Evolutionary conservation across 2,888 invertebrate species (phyloP), one percentile per base, ranked within the genome.

Genomic region (Esperia sulphurella): DNA sequence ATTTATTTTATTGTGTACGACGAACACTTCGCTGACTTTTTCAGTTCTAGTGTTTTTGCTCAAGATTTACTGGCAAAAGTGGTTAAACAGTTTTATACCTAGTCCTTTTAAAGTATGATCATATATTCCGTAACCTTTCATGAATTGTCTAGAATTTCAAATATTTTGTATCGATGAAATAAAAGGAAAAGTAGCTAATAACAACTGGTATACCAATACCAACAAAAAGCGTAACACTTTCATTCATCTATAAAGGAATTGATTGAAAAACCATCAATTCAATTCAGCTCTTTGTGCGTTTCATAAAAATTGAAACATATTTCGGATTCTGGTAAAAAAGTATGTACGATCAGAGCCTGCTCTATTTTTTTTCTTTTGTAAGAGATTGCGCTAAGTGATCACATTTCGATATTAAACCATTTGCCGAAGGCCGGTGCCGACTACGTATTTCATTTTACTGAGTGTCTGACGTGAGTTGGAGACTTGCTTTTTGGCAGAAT

Each of bases 341-440:
- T 83, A 85, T n/a, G 35, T 13, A 39, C 77, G 74, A 82, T 80
- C 63, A 71, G 71, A 14, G 67, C 72, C 65, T 74, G 76, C 75
- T 75, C 77, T 80, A 77, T 83, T 79, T 80, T 79, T 78, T 83
- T 81, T 80, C 82, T 82, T 83, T 87, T 86, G 85, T 86, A 80
- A 80, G 86, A 88, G 88, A 88, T 88, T 87, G 85, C 86, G 85
- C 88, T 88, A 89, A 88, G 88, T 89, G 88, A 89, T 87, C 88
- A 88, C 89, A 88, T 89, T 89, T 88, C 88, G 88, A 88, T 89
- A 89, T 89, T 88, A 88, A 87, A 86, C 87, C 88, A 86, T 88
- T 88, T 87, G 83, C 83, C 79, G 84, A 83, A 83, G 85, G 85
- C 85, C 86, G 72, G 84, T 80, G 78, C 81, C 74, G 83, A 82